Percentiles rank a stretch among this genome's conserved stretches.
Evolutionary conservation across 1,140 invertebrate genomes (phyloP).

Genomic region (Caenorhabditis tropicalis): DNA sequence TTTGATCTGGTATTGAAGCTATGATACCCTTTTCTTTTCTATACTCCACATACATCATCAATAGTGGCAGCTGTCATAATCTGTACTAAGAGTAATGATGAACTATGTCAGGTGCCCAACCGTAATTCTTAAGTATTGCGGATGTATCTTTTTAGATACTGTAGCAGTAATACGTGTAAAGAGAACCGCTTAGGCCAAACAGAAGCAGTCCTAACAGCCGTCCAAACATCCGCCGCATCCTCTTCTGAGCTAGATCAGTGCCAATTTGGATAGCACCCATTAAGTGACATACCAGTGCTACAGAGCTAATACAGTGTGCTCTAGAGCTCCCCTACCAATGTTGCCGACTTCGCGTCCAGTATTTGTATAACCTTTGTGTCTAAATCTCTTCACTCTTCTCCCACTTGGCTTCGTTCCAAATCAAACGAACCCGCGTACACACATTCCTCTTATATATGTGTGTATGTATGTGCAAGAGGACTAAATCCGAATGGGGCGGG

Average conservation of each 20-base stretch:
- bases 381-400: not conserved
- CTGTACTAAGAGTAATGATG: slow-evolving; percentile 14
- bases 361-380: slow-evolving; percentile 42
- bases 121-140: not conserved
- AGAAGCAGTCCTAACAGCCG: not conserved
- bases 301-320: slow-evolving; percentile 17
- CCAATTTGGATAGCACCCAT: slow-evolving; percentile 34
- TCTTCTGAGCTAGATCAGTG: slow-evolving; percentile 32
- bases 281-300: slow-evolving; percentile 26
- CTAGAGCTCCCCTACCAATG: slow-evolving; percentile 1
- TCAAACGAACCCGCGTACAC: slow-evolving; percentile 35
- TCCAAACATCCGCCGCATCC: not conserved
- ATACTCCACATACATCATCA: not conserved
- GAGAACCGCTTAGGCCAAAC: not conserved
- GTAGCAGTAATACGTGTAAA: not conserved
- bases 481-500: slow-evolving; percentile 10
- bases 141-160: not conserved
- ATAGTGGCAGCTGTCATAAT: slow-evolving; percentile 12
- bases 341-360: slow-evolving; percentile 33
- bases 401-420: slow-evolving; percentile 42
- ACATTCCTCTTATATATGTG: slow-evolving; percentile 19
- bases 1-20: not conserved
- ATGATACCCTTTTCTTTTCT: not conserved
- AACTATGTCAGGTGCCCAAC: not conserved
- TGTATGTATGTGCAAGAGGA: slow-evolving; percentile 5